Conservation (phyloP, 2,113 vertebrate genomes). For the sheep (Ovis aries) region ARS-UI_Ramb_v3.0 NC_056058.1:22447001-22447500, state of each 20-base stretch:
- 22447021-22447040: not conserved
- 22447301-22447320: not conserved
- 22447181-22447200: not conserved
- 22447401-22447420: not conserved
- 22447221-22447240: not conserved
- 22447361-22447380: not conserved
- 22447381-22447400: not conserved
- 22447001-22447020: not conserved
- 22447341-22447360: not conserved
- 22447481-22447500: not conserved
- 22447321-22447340: not conserved
- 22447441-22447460: not conserved
- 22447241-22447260: not conserved
- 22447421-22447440: not conserved
- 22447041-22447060: not conserved
- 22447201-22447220: not conserved
- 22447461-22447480: not conserved
- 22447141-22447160: not conserved
- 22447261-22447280: not conserved
- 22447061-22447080: not conserved
- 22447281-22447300: not conserved
- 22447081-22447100: not conserved
- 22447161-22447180: not conserved
- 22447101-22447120: not conserved
- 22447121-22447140: not conserved